Evolutionary conservation across 1,140 invertebrate genomes (phyloP), one percentile per base, ranked within the genome.

Genomic region (Bombus waltoni): DNA sequence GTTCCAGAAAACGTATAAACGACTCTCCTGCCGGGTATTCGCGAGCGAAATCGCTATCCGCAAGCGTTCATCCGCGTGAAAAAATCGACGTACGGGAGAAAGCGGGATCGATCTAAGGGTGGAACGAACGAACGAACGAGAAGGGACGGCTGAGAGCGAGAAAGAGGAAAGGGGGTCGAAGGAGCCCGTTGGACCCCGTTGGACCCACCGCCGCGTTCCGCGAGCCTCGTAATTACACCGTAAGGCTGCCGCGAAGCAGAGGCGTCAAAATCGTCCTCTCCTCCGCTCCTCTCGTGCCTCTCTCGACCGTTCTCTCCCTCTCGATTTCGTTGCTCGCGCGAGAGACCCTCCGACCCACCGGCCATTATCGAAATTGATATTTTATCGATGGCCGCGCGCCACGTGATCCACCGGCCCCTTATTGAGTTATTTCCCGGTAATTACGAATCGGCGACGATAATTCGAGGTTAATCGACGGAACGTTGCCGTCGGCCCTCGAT

Each of bases 361-460:
- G 85, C 94, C 90, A 95, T 95, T 94, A 94, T 92, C 92, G 87
- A 95, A 95, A 95, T 95, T 95, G 94, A 95, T 95, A 95, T 95
- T 95, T 95, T 94, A 95, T 95, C 94, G 94, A 94, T 89, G 88
- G 83, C 85, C 86, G 32, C 90, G 88, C 80, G 87, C 66, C 79
- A 66, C 88, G 86, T 91, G 92, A 92, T 92, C 80, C 90, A 87
- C 79, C 81, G 88, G 82, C 47, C 86, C 83, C 80, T 94, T 95
- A 94, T 95, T 94, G 94, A 94, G 93, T 94, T 94, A 94, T 94
- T 94, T 94, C 90, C 75, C 88, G 88, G 93, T 92, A 94, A 95
- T 95, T 94, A 93, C 91, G 90, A 93, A 94, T 93, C 94, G 93
- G 92, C 93, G 92, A 94, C 85, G 91, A 93, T 93, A 89, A 93